Evolutionary conservation across 2,113 vertebrate species (phyloP).

Genomic region (Chamaea fasciata): DNA sequence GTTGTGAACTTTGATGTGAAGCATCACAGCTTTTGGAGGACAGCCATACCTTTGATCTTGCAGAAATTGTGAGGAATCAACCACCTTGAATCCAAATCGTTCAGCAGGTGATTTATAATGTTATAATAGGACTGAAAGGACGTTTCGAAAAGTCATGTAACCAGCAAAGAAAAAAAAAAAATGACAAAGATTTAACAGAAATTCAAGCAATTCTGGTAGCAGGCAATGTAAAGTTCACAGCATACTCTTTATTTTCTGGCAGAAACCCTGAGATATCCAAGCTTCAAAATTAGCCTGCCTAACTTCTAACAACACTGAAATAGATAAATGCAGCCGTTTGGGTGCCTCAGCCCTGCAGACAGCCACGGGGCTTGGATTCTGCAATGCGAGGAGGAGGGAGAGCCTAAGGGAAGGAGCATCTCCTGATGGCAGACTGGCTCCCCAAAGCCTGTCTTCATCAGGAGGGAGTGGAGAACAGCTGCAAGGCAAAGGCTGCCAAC

Average conservation of each 20-base stretch:
- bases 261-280: slow-evolving; percentile 24
- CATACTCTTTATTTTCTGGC: slow-evolving; percentile 37
- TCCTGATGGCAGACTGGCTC: neutral
- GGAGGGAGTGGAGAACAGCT: slow-evolving; percentile 12
- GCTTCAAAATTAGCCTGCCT: neutral
- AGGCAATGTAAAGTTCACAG: slow-evolving; percentile 32
- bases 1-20: slow-evolving; percentile 72
- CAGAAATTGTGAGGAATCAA: slow-evolving; percentile 64
- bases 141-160: slow-evolving; percentile 25
- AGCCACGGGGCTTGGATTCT: neutral
- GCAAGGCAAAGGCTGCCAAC: slow-evolving; percentile 29
- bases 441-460: neutral
- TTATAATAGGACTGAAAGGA: slow-evolving; percentile 31
- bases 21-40: slow-evolving; percentile 73
- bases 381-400: neutral
- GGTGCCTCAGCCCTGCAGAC: neutral
- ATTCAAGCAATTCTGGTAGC: slow-evolving; percentile 37
- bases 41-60: slow-evolving; percentile 76
- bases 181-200: slow-evolving; percentile 44
- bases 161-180: slow-evolving; percentile 19
- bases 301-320: neutral
- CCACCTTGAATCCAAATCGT: slow-evolving; percentile 64
- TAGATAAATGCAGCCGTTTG: neutral
- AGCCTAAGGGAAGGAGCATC: slow-evolving; percentile 2
- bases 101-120: slow-evolving; percentile 63